Conservation (phyloP, 2,113 vertebrate genomes). For the Cyphomyrus discorhynchus region DNA sequence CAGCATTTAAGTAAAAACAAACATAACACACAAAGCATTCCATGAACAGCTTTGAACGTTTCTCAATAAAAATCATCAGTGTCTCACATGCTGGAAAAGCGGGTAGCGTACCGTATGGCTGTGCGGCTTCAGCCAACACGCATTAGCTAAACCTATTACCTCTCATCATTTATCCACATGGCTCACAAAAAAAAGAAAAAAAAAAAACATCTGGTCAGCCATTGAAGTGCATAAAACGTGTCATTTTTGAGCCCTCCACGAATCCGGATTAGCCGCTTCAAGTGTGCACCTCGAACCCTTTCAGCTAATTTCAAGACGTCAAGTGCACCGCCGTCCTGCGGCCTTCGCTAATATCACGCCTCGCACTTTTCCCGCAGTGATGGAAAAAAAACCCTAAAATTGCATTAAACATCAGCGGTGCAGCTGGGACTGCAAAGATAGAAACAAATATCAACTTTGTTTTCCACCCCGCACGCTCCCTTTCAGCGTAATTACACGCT, state of each 20-base stretch:
- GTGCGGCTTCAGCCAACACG: not conserved
- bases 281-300: not conserved
- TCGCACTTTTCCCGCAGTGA: constrained; percentile 23
- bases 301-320: constrained; percentile 20
- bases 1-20: not conserved
- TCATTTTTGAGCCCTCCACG: not conserved
- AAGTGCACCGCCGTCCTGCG: constrained; percentile 19
- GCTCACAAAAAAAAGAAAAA: not conserved
- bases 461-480: constrained; percentile 36
- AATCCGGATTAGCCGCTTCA: not conserved
- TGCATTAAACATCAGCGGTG: constrained; percentile 44
- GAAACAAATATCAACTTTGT: constrained; percentile 49
- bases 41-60: not conserved
- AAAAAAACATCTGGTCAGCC: not conserved
- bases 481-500: constrained; percentile 56
- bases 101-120: not conserved
- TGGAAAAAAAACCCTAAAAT: constrained; percentile 36
- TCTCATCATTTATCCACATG: not conserved
- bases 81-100: not conserved
- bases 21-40: not conserved
- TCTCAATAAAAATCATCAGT: not conserved
- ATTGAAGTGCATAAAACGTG: not conserved
- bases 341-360: constrained; percentile 3
- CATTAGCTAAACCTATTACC: not conserved
- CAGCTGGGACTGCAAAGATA: constrained; percentile 60